Evolutionary conservation across 2,888 invertebrate genomes (phyloP), one percentile per base, ranked within the genome.

Genomic region (Eueremaeus valkanovi): DNA sequence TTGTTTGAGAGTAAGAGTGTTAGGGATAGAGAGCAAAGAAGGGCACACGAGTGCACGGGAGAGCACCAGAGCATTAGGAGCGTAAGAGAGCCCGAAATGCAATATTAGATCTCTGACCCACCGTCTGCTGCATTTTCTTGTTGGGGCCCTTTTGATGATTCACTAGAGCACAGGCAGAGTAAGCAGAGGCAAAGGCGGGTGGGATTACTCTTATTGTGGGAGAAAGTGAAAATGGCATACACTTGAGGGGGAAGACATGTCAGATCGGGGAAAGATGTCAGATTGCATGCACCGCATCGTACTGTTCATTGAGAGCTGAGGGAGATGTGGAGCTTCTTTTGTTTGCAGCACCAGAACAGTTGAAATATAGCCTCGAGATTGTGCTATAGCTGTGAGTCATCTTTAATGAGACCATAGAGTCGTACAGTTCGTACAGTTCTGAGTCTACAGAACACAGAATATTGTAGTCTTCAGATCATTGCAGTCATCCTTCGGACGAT

Each of bases 141-240:
- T 42, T 70, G 70, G 70, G 70, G 45, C 70, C 70, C 70, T 70
- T 70, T 70, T 70, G 70, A 70, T 70, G 70, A 70, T 70, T 70
- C 70, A 70, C 70, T 70, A 24, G 21, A 66, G 36, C 24, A 61
- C 18, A 33, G 51, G 21, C 51, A 55, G 13, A 55, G 24, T n/a
- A 55, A 29, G 29, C 29, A 21, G n/a, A 66, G 63, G 36, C 63
- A n/a, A 66, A 66, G 42, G 70, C 70, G 70, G 70, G 70, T 70
- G 70, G 45, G 70, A 70, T 70, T 70, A 70, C 70, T 70, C 45
- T 70, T 70, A 70, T 24, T 70, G 29, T 70, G 70, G 33, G 16
- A 36, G 36, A 36, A 66, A 66, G 36, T 33, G 33, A 29, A 58
- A 58, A 58, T 58, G 24, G 58, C 58, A 49, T n/a, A 33, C 63